Evolutionary conservation across 2,113 vertebrate species (phyloP).

Genomic region (Mus spicilegus): DNA sequence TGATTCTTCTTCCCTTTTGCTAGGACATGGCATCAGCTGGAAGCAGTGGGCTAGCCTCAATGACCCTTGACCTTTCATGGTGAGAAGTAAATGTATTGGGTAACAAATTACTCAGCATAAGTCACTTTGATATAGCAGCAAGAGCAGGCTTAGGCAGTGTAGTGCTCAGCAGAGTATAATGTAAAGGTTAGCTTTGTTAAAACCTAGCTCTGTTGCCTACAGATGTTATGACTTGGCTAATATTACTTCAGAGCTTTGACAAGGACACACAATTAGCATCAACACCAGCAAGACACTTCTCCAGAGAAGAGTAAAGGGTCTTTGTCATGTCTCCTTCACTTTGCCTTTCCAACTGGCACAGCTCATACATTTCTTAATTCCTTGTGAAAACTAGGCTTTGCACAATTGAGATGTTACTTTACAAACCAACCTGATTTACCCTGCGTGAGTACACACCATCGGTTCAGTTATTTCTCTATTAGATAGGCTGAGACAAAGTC

Average conservation of each 20-base stretch:
- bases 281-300: neutral
- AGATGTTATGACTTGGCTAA: neutral
- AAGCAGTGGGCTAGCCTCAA: neutral
- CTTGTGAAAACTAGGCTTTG: neutral
- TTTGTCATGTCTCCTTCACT: neutral
- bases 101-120: neutral
- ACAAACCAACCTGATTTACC: neutral
- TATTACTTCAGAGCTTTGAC: conserved; percentile 31
- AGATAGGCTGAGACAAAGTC: neutral
- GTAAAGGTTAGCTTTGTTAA: conserved; percentile 23
- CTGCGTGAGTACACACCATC: neutral
- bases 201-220: neutral
- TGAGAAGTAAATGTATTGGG: neutral
- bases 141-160: neutral
- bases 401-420: conserved; percentile 35
- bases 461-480: conserved; percentile 43
- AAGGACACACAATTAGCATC: conserved; percentile 13
- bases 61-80: neutral
- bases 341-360: neutral
- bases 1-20: neutral
- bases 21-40: neutral
- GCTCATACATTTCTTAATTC: neutral
- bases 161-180: neutral
- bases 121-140: neutral
- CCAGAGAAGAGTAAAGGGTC: conserved; percentile 20